Conservation (phyloP, 2,888 invertebrate genomes). For the Eupithecia centaureata region DNA sequence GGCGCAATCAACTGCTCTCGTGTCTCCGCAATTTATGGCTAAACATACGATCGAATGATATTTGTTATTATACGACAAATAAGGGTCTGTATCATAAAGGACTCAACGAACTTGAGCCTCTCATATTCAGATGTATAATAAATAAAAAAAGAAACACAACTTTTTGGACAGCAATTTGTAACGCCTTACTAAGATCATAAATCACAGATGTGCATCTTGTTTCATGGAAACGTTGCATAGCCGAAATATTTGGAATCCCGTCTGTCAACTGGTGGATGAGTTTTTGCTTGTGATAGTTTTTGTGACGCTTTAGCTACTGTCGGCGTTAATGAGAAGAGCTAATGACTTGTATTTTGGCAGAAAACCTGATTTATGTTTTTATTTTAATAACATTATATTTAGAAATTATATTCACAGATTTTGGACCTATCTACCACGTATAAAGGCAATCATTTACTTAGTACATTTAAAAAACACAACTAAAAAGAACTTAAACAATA, state of each 20-base stretch:
- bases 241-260: constrained; percentile 78
- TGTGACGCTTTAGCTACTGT: constrained; percentile 56
- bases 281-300: constrained; percentile 68
- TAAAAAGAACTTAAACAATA: no score
- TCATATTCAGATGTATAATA: constrained; percentile 53
- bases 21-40: constrained; percentile 68
- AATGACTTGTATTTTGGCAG: constrained; percentile 35
- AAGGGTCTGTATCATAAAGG: constrained; percentile 29
- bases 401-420: background rate
- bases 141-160: constrained; percentile 62
- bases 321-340: constrained; percentile 71
- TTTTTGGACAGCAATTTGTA: constrained; percentile 76
- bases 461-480: no score
- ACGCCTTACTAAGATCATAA: constrained; percentile 70
- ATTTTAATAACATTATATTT: background rate
- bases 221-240: constrained; percentile 75
- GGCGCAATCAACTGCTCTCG: constrained; percentile 68
- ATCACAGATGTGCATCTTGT: constrained; percentile 74
- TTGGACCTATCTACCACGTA: background rate
- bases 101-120: constrained; percentile 43
- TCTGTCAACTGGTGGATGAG: constrained; percentile 72
- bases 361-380: constrained; percentile 30
- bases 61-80: constrained; percentile 49
- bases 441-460: no score
- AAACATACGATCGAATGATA: constrained; percentile 59